Evolutionary conservation across 1,140 invertebrate species (phyloP), one percentile per base, ranked within the genome.

Genomic region (Tetragonula clypearis): DNA sequence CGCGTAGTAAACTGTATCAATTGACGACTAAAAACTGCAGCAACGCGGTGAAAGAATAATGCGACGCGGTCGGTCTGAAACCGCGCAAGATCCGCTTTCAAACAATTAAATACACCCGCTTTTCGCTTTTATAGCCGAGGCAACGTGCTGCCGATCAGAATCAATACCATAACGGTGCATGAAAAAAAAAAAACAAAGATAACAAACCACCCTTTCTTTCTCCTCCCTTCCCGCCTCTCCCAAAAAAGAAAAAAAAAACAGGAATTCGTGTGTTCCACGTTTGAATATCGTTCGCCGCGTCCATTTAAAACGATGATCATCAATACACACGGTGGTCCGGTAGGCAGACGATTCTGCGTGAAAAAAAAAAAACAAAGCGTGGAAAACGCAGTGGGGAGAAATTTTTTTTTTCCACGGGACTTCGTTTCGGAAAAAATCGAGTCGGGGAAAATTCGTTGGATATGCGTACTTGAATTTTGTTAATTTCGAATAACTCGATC

Each of bases 291-390:
- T 69, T 55, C 78, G 17, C 26, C 23, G 53, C 53, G 6, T 55
- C 66, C 78, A n/a, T 79, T 79, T 53, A 23, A 69, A 79, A 35
- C 49, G 53, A 77, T 79, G 65, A 41, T 55, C n/a, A 21, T 26
- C 21, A 15, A 26, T 26, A 2, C 26, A 65, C n/a, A 26, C n/a
- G 1, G 1, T 66, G 23, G 8, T 15, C 60, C n/a, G 23, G 23
- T 12, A 62, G 12, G 4, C 2, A 8, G 23, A 0, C 23, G 11
- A 12, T 62, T 62, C 60, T 12, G n/a, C 23, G 58, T 23, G 1
- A n/a, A 60, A 60, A n/a, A 62, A 60, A 62, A 62, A 62, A 0
- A n/a, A n/a, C 30, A 30, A n/a, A n/a, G 30, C 30, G n/a, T n/a
- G 21, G 60, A 62, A n/a, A 62, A 62, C 12, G 23, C 12, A 62